Conservation (phyloP, 1,140 invertebrate species). For the Aricia agestis region DNA sequence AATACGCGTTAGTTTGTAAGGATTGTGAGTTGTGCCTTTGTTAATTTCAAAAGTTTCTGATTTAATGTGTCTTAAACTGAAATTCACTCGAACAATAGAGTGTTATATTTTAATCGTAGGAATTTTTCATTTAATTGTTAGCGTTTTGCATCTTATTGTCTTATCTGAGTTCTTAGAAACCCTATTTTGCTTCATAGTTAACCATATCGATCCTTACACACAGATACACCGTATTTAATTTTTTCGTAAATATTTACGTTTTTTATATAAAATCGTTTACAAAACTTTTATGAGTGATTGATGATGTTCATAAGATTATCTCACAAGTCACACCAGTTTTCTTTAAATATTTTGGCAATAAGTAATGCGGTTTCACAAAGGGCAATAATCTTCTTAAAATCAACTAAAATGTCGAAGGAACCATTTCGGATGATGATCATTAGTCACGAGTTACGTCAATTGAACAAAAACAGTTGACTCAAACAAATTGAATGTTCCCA, state of each 20-base stretch:
- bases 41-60: neutral
- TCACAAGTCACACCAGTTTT: neutral
- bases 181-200: too few species aligned
- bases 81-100: too few species aligned
- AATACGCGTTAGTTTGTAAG: neutral
- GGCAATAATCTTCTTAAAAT: conserved; percentile 26
- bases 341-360: neutral
- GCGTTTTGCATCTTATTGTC: too few species aligned
- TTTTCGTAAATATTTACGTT: too few species aligned
- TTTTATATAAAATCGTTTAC: too few species aligned
- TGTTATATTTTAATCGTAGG: too few species aligned
- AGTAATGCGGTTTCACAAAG: conserved; percentile 6
- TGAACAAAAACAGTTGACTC: conserved; percentile 70
- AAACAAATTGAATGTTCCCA: conserved; percentile 73
- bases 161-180: too few species aligned
- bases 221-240: too few species aligned
- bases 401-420: conserved; percentile 40
- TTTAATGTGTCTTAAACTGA: too few species aligned
- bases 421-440: conserved; percentile 50
- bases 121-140: too few species aligned
- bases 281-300: neutral
- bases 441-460: conserved; percentile 69
- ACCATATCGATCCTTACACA: too few species aligned
- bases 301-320: neutral
- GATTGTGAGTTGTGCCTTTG: neutral